Percentiles rank a stretch among this genome's conserved stretches.
These are phyloP conservation scores for Pterocles orientalis DNA, from an alignment of 2,113 vertebrate species.

Conservation along the genomic window DNA sequence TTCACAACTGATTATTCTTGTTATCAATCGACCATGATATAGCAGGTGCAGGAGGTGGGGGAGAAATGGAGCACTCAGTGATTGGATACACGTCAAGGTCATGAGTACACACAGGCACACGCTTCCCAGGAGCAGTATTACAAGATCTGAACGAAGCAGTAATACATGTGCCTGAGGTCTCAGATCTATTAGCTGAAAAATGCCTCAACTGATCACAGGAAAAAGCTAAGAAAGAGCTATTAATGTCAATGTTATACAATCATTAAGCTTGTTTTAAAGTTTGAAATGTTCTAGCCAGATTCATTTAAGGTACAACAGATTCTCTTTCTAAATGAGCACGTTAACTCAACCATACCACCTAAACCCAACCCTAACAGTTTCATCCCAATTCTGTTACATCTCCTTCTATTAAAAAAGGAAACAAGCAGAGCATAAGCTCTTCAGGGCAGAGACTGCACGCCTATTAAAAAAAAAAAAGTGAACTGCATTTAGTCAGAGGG, in stretches of 20 bases:
- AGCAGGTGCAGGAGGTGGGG: constrained; percentile 18
- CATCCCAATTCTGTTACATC: not conserved
- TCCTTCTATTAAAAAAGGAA: not conserved
- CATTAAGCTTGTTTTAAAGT: constrained; percentile 35
- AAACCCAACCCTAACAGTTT: not conserved
- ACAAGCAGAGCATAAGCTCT: not conserved
- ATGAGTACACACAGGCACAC: not conserved
- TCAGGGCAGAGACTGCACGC: not conserved
- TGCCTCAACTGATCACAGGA: not conserved
- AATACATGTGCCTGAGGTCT: not conserved
- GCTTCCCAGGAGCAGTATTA: not conserved
- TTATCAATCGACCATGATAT: not conserved
- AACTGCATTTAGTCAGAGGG: not conserved
- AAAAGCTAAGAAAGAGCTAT: not conserved
- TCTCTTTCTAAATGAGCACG: not conserved
- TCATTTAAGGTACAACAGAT: not conserved
- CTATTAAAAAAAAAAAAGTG: not conserved
- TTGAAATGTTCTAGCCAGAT: not conserved
- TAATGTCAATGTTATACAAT: constrained; percentile 21
- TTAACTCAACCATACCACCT: not conserved
- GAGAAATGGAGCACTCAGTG: not conserved
- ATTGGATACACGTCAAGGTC: not conserved
- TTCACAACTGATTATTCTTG: not conserved
- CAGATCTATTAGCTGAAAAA: not conserved
- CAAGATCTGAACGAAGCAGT: not conserved